Conservation (phyloP, 2,797 vertebrate species). For the Parauchenoglanis punctatus region DNA sequence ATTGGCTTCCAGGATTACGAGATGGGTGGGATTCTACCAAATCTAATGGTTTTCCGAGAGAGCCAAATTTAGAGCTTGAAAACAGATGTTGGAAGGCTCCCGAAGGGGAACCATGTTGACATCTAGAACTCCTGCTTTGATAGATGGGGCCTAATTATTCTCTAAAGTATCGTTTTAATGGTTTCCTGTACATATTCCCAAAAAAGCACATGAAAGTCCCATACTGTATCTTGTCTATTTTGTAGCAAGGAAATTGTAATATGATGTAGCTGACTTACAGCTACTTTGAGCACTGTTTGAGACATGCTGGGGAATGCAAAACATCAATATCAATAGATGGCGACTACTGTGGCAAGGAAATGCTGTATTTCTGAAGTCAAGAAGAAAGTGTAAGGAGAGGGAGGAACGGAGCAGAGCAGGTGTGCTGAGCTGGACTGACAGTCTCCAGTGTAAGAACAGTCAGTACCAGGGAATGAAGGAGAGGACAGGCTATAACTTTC, state of each 20-base stretch:
- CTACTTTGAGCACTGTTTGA: slow-evolving; percentile 8
- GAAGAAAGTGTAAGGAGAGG: slow-evolving; percentile 42
- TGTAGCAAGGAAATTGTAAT: slow-evolving; percentile 3
- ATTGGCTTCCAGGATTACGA: slow-evolving; percentile 57
- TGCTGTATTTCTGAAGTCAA: slow-evolving; percentile 32
- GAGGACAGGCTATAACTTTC: slow-evolving; percentile 48
- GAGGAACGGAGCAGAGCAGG: slow-evolving; percentile 44
- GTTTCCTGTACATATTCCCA: slow-evolving; percentile 12
- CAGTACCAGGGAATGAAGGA: slow-evolving; percentile 32
- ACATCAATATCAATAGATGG: slow-evolving; percentile 29
- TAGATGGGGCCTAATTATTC: slow-evolving; percentile 30
- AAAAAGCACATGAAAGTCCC: not conserved
- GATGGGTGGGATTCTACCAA: slow-evolving; percentile 58
- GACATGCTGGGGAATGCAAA: slow-evolving; percentile 1
- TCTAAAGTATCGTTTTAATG: slow-evolving; percentile 28
- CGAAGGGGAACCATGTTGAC: slow-evolving; percentile 43
- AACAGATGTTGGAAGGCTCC: slow-evolving; percentile 54
- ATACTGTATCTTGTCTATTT: not conserved
- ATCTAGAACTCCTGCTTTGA: slow-evolving; percentile 43
- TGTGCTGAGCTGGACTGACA: slow-evolving; percentile 39
- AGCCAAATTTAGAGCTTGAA: slow-evolving; percentile 59
- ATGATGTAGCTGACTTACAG: not conserved
- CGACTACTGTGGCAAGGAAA: not conserved
- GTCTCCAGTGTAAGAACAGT: slow-evolving; percentile 27
- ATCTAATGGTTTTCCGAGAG: slow-evolving; percentile 51